A percentile compares a stretch with the other conserved stretches of the same genome.
These are phyloP conservation scores for Leucania comma DNA, from an alignment of 2,888 invertebrate genomes.

Conservation along the genomic window DNA sequence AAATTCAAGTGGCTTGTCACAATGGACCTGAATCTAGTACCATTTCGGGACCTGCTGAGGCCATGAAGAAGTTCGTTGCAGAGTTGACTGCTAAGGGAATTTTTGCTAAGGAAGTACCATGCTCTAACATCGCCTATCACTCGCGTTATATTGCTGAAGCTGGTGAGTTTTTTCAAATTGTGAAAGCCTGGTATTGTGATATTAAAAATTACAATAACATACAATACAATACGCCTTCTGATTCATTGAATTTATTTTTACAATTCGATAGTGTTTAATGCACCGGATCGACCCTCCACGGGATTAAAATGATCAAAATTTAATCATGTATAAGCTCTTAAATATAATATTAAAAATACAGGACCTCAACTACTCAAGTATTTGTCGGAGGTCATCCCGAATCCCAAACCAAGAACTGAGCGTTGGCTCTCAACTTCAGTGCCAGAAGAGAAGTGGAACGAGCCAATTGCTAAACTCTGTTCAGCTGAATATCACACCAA, in stretches of 20 bases:
- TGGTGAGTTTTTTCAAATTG: conserved; percentile 68
- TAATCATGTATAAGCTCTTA: too few species aligned
- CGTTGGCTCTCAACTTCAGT: conserved; percentile 96
- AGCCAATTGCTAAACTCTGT: conserved; percentile 82
- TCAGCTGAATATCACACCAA: conserved; percentile 96
- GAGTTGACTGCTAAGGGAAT: conserved; percentile 77
- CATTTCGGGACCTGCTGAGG: conserved; percentile 93
- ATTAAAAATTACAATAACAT: too few species aligned
- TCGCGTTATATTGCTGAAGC: conserved; percentile 94
- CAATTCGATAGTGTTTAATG: too few species aligned
- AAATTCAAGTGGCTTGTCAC: conserved; percentile 94
- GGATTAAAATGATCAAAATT: too few species aligned
- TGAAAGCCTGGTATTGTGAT: not conserved
- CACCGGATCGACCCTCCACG: too few species aligned
- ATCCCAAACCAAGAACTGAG: conserved; percentile 91
- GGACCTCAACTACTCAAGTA: conserved; percentile 86
- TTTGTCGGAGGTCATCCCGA: conserved; percentile 90
- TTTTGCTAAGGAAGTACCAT: conserved; percentile 86
- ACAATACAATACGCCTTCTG: too few species aligned
- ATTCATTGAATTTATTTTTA: too few species aligned
- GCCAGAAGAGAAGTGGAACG: conserved; percentile 82
- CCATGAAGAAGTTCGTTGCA: conserved; percentile 90
- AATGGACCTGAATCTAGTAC: conserved; percentile 94
- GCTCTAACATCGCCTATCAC: conserved; percentile 97
- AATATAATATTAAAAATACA: conserved; percentile 34